Conservation (phyloP, 2,797 vertebrate species). For the Aldrovandia affinis region DNA sequence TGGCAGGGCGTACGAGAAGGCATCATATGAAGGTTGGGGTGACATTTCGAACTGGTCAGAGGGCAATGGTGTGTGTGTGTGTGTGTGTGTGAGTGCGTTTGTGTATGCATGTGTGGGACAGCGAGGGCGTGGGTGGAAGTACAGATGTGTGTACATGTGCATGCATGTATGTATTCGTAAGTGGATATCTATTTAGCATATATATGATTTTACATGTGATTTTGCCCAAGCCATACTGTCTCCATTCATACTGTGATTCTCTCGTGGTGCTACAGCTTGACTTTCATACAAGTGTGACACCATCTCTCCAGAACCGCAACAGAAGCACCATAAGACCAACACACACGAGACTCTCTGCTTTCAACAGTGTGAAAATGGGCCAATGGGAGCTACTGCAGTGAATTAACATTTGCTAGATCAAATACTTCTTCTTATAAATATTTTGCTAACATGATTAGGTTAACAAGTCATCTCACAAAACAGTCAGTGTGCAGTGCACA, state of each 20-base stretch:
- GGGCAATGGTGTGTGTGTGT: constrained; percentile 1
- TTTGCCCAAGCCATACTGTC: neutral
- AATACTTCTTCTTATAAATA: neutral
- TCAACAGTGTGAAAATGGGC: neutral
- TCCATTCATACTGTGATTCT: neutral
- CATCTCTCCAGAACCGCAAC: neutral
- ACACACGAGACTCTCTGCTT: neutral
- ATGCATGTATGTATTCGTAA: neutral
- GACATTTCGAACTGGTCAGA: constrained; percentile 16
- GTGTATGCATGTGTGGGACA: neutral
- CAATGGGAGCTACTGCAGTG: neutral
- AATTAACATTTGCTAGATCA: neutral
- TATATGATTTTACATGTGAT: neutral
- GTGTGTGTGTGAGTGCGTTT: neutral
- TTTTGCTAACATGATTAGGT: neutral
- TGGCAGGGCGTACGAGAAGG: neutral
- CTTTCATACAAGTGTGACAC: neutral
- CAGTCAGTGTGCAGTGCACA: too few relatives aligned
- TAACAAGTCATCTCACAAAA: neutral
- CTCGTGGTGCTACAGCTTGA: neutral
- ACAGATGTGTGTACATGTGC: neutral
- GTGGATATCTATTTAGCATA: neutral
- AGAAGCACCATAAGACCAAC: neutral
- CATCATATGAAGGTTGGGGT: neutral
- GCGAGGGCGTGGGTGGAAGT: neutral